Evolutionary conservation across 1,140 invertebrate genomes (phyloP).

Genomic region (Euura saliciscinereae): DNA sequence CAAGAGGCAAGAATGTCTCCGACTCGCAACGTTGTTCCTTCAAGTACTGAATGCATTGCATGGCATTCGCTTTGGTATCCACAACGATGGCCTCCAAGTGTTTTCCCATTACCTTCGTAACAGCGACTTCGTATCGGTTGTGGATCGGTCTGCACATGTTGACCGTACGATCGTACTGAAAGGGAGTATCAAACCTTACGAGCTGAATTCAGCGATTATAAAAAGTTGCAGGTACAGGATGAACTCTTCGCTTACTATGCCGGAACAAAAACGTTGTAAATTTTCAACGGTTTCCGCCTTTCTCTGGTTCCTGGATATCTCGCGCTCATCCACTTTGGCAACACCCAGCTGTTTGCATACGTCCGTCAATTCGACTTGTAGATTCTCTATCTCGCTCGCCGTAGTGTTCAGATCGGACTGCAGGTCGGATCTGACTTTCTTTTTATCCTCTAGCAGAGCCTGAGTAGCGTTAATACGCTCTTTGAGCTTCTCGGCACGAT

Average conservation of each 20-base stretch:
- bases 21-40: constrained; percentile 98
- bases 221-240: background rate
- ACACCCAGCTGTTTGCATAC: constrained; percentile 94
- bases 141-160: constrained; percentile 99
- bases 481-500: constrained; percentile 91
- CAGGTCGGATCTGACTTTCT: constrained; percentile 76
- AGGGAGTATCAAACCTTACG: constrained; percentile 34
- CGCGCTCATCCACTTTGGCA: constrained; percentile 97
- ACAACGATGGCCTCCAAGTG: constrained; percentile 99
- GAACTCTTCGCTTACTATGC: constrained; percentile 75
- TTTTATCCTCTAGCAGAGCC: constrained; percentile 86
- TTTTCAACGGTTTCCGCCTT: constrained; percentile 98
- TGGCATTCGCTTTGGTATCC: constrained; percentile 96
- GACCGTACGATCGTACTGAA: constrained; percentile 94
- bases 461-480: constrained; percentile 94
- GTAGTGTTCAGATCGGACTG: constrained; percentile 89
- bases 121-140: constrained; percentile 95
- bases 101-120: constrained; percentile 98
- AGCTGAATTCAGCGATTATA: constrained; percentile 1
- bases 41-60: constrained; percentile 96
- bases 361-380: constrained; percentile 86
- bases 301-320: constrained; percentile 91
- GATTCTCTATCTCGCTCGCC: constrained; percentile 85
- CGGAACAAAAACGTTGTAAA: constrained; percentile 95
- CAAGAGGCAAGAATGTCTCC: constrained; percentile 97